phyloP scores from a whole-genome alignment of 1,140 invertebrate species.

The Drosophila persimilis region DNA sequence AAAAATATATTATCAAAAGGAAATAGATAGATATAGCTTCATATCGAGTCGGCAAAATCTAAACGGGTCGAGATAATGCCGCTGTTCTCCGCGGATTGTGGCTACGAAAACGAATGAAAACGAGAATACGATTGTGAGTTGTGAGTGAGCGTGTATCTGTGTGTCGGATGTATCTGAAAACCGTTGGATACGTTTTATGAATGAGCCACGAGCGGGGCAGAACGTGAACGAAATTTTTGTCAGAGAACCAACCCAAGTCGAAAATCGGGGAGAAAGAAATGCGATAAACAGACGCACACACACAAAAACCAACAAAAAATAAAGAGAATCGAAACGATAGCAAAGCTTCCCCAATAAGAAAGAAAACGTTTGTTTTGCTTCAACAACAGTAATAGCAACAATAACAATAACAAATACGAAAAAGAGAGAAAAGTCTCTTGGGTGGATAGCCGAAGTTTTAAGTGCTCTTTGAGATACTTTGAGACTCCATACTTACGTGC shows the following conservation, averaged over 20 bases:
- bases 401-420: constrained; percentile 38
- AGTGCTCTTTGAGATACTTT: too few relatives aligned
- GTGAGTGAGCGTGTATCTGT: constrained; percentile 43
- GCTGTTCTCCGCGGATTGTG: too few relatives aligned
- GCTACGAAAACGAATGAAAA: constrained; percentile 5
- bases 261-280: constrained; percentile 29
- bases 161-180: background rate
- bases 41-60: too few relatives aligned
- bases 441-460: too few relatives aligned
- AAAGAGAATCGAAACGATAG: constrained; percentile 25
- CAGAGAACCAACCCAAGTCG: constrained; percentile 33
- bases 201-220: constrained; percentile 58
- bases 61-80: too few relatives aligned
- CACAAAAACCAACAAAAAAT: background rate
- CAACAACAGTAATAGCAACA: constrained; percentile 35
- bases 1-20: background rate
- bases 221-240: constrained; percentile 69
- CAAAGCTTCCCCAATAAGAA: constrained; percentile 60
- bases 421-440: constrained; percentile 35
- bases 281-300: constrained; percentile 61
- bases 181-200: constrained; percentile 59
- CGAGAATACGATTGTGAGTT: constrained; percentile 40
- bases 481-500: too few relatives aligned
- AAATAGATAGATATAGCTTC: background rate
- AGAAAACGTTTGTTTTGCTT: constrained; percentile 76